phyloP scores from a whole-genome alignment of 2,888 invertebrate genomes.

The Conops quadrifasciatus region DNA sequence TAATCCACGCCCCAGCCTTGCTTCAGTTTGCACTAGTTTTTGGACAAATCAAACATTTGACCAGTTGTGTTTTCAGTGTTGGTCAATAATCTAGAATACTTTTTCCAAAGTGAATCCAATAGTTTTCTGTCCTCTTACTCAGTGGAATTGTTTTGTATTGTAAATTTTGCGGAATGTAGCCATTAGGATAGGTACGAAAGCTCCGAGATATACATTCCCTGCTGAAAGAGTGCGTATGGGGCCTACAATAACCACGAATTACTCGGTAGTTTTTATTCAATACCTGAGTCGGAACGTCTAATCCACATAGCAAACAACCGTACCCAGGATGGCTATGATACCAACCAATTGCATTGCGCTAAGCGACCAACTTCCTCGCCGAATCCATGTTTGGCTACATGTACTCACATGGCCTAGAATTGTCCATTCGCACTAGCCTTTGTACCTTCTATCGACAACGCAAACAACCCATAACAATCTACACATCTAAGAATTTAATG shows the following conservation, averaged over 20 bases:
- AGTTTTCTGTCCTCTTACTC: constrained; percentile 94
- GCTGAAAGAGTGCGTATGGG: constrained; percentile 98
- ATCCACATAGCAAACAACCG: constrained; percentile 99
- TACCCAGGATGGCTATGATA: constrained; percentile 99
- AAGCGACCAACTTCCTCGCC: constrained; percentile 90
- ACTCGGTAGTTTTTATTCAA: constrained; percentile 99
- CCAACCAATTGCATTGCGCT: constrained; percentile 99
- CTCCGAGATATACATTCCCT: constrained; percentile 98
- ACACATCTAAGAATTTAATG: not conserved
- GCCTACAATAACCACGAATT: constrained; percentile 98
- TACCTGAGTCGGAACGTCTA: constrained; percentile 99
- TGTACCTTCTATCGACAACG: constrained; percentile 94
- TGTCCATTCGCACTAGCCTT: constrained; percentile 96
- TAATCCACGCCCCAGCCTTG: constrained; percentile 79
- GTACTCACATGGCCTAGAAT: constrained; percentile 98
- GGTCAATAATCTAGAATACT: constrained; percentile 94
- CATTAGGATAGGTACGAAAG: constrained; percentile 93
- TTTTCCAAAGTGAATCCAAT: constrained; percentile 97
- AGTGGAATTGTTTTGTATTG: constrained; percentile 99
- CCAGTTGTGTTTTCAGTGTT: constrained; percentile 98
- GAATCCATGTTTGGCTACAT: constrained; percentile 99
- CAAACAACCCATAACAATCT: constrained; percentile 98
- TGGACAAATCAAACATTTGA: constrained; percentile 96
- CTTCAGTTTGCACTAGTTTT: constrained; percentile 97
- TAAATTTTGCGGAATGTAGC: constrained; percentile 98